phyloP scores from a whole-genome alignment of 2,888 invertebrate genomes.

The Herminia tarsipennalis region DNA sequence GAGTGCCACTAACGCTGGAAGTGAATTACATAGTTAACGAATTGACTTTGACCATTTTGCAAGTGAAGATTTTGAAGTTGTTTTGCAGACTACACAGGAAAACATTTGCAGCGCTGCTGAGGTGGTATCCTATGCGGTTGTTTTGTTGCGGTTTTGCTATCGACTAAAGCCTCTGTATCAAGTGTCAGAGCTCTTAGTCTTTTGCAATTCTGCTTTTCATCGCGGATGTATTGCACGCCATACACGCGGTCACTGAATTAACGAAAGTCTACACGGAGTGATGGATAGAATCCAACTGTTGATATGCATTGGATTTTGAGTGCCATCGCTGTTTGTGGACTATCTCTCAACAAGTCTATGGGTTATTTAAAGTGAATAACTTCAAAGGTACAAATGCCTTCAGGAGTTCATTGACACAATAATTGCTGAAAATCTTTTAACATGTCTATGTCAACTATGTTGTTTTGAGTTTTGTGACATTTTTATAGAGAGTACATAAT shows the following conservation, averaged over 20 bases:
- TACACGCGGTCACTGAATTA: constrained; percentile 51
- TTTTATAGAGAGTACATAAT: neutral
- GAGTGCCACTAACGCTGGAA: neutral
- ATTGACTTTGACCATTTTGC: constrained; percentile 39
- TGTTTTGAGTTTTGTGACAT: neutral
- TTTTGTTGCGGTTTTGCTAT: constrained; percentile 63
- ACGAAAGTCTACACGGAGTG: constrained; percentile 73
- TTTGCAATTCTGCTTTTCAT: constrained; percentile 65
- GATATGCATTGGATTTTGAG: constrained; percentile 77
- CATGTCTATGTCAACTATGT: neutral
- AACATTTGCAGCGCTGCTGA: constrained; percentile 43
- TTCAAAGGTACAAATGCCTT: constrained; percentile 34
- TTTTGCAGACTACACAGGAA: constrained; percentile 54
- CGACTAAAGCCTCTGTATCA: constrained; percentile 67
- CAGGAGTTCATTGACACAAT: constrained; percentile 16
- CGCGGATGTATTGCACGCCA: constrained; percentile 60
- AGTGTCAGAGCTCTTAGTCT: constrained; percentile 63
- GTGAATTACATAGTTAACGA: neutral
- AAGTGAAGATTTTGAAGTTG: constrained; percentile 42
- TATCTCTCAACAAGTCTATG: constrained; percentile 62
- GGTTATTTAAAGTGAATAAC: constrained; percentile 49
- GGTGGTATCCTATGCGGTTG: constrained; percentile 44
- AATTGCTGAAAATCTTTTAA: constrained; percentile 21
- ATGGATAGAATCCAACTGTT: constrained; percentile 83
- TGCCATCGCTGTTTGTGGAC: constrained; percentile 81